Base-by-base conservation (phyloP, 1,140 invertebrate genomes). In the Nasonia giraulti region DNA sequence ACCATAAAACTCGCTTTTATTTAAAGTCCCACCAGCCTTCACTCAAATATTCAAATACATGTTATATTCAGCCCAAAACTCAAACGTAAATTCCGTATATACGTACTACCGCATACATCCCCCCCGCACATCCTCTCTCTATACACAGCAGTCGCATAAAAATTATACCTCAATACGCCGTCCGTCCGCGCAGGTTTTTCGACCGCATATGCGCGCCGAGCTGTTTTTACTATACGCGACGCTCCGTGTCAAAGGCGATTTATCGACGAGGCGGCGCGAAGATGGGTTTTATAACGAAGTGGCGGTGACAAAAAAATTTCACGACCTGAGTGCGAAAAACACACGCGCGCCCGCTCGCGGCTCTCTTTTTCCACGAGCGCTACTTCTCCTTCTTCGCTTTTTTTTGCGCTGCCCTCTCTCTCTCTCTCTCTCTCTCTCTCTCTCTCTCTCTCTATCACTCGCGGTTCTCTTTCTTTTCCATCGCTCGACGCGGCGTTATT, bases 201-300 rank as follows among this genome's bases (percentile, higher is more conserved):
- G 44, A 77, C 44, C 44, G 75, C 44, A 50, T 55, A 23, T 31
- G 20, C 74, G 14, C 37, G 50, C 14, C 12, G 55, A 62, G 17
- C n/a, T 77, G 14, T 78, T 80, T 80, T 69, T 80, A 80, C 66
- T 37, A 69, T n/a, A 10, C 23, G 11, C 11, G 79, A 82, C 47
- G 14, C 20, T 31, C 10, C 55, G 8, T 44, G 78, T 80, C 78
- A 80, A 80, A 80, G 62, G 78, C 62, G 78, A 80, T 80, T 80
- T 80, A 80, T 80, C 62, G 78, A 40, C 37, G 20, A 31, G 20
- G 33, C 50, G 75, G 68, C 44, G 55, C 27, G 31, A 82, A 82
- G 77, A 78, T 82, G 75, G 75, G 85, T 82, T 80, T 80, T 80
- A 80, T 80, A 82, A 82, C 74, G 66, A 82, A 79, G 69, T 80